Evolutionary conservation across 92 coral and sea anemone species (phyloP).

Genomic region (Nematostella vectensis): DNA sequence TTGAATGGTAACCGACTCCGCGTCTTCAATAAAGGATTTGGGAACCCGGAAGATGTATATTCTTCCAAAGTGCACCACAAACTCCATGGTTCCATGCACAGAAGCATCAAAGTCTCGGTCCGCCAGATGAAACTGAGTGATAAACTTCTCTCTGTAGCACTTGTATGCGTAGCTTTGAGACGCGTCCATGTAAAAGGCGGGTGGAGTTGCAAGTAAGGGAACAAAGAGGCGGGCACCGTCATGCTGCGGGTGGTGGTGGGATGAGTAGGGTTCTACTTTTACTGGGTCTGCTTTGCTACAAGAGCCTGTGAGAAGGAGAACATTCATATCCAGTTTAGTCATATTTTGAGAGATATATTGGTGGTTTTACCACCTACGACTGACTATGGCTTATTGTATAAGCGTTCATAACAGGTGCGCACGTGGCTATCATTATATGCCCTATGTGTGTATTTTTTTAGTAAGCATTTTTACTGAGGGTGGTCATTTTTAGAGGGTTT

Average conservation of each 20-base stretch:
- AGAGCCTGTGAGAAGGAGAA: constrained; percentile 2
- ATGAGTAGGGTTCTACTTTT: constrained; percentile 78
- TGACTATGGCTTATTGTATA: too few relatives aligned
- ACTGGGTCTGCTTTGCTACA: constrained; percentile 73
- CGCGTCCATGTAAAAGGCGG: constrained; percentile 7
- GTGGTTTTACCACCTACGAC: too few relatives aligned
- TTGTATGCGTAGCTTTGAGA: constrained; percentile 45
- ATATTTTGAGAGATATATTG: too few relatives aligned
- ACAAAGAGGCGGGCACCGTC: constrained; percentile 76
- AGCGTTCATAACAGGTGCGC: too few relatives aligned
- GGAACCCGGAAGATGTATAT: constrained; percentile 84
- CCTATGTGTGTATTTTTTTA: too few relatives aligned
- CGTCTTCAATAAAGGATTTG: constrained; percentile 80
- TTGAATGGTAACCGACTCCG: constrained; percentile 68
- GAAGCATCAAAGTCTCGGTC: constrained; percentile 63
- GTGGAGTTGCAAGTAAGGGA: constrained; percentile 62
- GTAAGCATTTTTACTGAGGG: too few relatives aligned
- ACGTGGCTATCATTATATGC: too few relatives aligned
- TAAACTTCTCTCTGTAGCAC: constrained; percentile 67
- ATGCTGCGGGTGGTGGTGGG: constrained; percentile 77
- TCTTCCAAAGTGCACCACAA: constrained; percentile 84
- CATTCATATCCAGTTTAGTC: too few relatives aligned
- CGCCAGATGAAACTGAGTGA: constrained; percentile 66
- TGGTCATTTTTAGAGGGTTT: too few relatives aligned
- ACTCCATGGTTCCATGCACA: constrained; percentile 77